Evolutionary conservation across 2,797 vertebrate species (phyloP).

Genomic region (Diplodus sargus): DNA sequence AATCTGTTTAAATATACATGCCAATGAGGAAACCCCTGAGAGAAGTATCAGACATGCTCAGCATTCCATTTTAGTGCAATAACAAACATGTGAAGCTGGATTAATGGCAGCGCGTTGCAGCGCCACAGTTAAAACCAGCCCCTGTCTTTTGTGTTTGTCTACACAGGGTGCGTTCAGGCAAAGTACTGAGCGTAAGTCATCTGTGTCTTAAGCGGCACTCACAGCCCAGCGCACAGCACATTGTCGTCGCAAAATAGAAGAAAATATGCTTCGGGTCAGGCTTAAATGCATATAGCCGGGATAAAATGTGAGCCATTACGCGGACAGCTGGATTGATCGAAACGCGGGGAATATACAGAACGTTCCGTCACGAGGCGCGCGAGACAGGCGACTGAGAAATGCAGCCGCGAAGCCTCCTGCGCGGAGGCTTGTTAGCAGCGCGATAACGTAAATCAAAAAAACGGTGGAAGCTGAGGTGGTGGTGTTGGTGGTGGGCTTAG

Average conservation of each 20-base stretch:
- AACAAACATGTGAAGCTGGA: slow-evolving; percentile 7
- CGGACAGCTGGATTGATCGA: not conserved
- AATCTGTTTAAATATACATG: not conserved
- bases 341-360: not conserved
- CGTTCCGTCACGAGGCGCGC: not conserved
- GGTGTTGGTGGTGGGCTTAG: not conserved
- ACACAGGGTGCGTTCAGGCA: not conserved
- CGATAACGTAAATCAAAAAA: slow-evolving; percentile 8
- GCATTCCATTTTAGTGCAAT: slow-evolving; percentile 17
- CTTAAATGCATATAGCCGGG: not conserved
- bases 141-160: not conserved
- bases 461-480: slow-evolving; percentile 1
- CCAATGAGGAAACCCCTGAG: not conserved
- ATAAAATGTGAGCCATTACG: not conserved
- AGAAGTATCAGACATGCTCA: not conserved
- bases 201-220: not conserved
- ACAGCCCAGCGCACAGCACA: too few relatives aligned
- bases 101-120: slow-evolving; percentile 19
- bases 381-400: too few relatives aligned
- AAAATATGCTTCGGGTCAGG: not conserved
- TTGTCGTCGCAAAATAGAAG: not conserved
- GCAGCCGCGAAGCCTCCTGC: not conserved
- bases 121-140: not conserved
- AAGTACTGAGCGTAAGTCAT: not conserved
- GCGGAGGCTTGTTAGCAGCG: slow-evolving; percentile 4